Evolutionary conservation across 1,140 invertebrate species (phyloP), one percentile per base, ranked within the genome.

Genomic region (Parasteatoda tepidariorum): DNA sequence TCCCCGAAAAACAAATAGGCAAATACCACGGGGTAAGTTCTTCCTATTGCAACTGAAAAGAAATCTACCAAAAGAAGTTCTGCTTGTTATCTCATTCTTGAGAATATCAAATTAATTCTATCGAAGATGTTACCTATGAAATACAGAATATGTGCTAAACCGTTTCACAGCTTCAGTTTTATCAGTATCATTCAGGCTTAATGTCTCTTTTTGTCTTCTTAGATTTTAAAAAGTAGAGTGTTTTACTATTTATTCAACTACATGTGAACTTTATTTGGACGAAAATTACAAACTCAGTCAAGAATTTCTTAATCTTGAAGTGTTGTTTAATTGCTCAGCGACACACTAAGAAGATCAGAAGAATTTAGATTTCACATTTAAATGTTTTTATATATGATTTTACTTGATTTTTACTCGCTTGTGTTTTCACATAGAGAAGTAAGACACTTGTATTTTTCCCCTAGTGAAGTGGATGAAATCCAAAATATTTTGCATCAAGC

Each of bases 311-410:
- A 31, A 24, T 9, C 26, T 22, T 24, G 61, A 64, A 66, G 22
- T 30, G 30, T 38, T 78, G 41, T 24, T 62, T 7, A n/a, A n/a
- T n/a, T 18, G 38, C 38, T 48, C 38, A 48, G 38, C 18, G 18
- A 48, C 38, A 48, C 9, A 48, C 9, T 48, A 4, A 48, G 38
- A 48, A 48, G 38, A 9, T 18, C 26, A 41, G 41, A 78, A 30
- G 57, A 54, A 38, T 62, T 55, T 59, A 57, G 59, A 48, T 22
- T 28, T 7, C 64, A 67, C 48, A 57, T 55, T 79, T 79, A 34
- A 64, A 79, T 79, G 76, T 79, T 68, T 79, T 79, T 34, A 79
- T 73, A 76, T 48, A 79, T 79, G 34, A 66, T 79, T 54, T 79
- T 66, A 64, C 66, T 64, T 79, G 67, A 59, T 68, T 67, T 79